Conservation (phyloP, 2,888 invertebrate species). For the Pachliopta kotzebuea region DNA sequence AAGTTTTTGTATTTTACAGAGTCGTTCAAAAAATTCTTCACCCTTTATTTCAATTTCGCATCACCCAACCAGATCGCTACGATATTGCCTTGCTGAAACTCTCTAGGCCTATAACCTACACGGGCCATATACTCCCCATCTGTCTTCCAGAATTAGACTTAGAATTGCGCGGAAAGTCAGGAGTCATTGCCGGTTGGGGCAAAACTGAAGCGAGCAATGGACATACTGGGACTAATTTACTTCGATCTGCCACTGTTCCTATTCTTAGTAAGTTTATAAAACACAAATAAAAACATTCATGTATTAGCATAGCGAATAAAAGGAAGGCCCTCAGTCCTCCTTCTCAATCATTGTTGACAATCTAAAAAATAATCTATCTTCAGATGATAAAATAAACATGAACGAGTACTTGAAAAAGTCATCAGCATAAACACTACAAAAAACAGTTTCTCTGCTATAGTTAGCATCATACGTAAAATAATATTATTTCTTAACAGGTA, state of each 20-base stretch:
- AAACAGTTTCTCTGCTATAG: not conserved
- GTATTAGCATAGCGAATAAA: no score
- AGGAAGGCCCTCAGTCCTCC: no score
- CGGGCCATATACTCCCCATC: constrained; percentile 87
- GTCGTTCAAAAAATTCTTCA: constrained; percentile 88
- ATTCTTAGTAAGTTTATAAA: constrained; percentile 83
- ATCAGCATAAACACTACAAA: no score
- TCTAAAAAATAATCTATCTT: no score
- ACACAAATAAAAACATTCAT: not conserved
- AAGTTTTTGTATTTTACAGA: constrained; percentile 45
- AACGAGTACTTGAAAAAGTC: no score
- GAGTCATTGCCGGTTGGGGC: constrained; percentile 90
- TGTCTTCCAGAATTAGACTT: constrained; percentile 83
- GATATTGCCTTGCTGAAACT: constrained; percentile 88
- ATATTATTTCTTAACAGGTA: constrained; percentile 70
- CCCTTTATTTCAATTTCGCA: constrained; percentile 88
- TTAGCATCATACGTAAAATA: not conserved
- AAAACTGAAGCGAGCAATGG: constrained; percentile 87
- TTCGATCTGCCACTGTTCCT: constrained; percentile 90
- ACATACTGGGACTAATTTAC: constrained; percentile 89
- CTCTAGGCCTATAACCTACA: constrained; percentile 83
- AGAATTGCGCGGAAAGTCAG: constrained; percentile 60
- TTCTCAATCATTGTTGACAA: no score
- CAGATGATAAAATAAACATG: no score
- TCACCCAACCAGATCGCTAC: constrained; percentile 91